Evolutionary conservation across 1,140 invertebrate genomes (phyloP).

Genomic region (Eriocheir sinensis): DNA sequence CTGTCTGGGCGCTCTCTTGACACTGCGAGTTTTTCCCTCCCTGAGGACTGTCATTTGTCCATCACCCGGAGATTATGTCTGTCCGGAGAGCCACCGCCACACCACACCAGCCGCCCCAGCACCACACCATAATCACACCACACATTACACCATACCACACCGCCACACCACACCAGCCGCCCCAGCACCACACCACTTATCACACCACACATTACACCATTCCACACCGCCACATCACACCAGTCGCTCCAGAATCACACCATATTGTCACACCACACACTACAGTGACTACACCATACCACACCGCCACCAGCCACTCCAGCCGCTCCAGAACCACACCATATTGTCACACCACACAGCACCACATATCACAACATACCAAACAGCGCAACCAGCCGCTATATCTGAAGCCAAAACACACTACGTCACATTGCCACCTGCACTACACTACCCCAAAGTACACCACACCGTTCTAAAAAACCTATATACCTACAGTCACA

Average conservation of each 20-base stretch:
- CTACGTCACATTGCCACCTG: too few species aligned
- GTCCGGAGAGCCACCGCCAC: constrained; percentile 50
- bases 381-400: too few species aligned
- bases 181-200: background rate
- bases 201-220: too few species aligned
- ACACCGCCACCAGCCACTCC: too few species aligned
- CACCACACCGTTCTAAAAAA: background rate
- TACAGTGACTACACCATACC: too few species aligned
- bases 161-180: background rate
- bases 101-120: background rate
- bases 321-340: too few species aligned
- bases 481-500: background rate
- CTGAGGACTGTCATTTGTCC: constrained; percentile 76
- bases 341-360: too few species aligned
- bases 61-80: constrained; percentile 73
- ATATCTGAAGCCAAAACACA: too few species aligned
- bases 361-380: too few species aligned
- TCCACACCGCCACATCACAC: too few species aligned
- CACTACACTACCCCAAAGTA: background rate
- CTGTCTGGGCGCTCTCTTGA: constrained; percentile 74
- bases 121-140: background rate
- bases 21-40: constrained; percentile 71
- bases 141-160: background rate
- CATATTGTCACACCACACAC: too few species aligned
- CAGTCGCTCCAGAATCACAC: too few species aligned